Evolutionary conservation across 2,113 vertebrate genomes (phyloP), one percentile per base, ranked within the genome.

Genomic region (Pardalotus punctatus): DNA sequence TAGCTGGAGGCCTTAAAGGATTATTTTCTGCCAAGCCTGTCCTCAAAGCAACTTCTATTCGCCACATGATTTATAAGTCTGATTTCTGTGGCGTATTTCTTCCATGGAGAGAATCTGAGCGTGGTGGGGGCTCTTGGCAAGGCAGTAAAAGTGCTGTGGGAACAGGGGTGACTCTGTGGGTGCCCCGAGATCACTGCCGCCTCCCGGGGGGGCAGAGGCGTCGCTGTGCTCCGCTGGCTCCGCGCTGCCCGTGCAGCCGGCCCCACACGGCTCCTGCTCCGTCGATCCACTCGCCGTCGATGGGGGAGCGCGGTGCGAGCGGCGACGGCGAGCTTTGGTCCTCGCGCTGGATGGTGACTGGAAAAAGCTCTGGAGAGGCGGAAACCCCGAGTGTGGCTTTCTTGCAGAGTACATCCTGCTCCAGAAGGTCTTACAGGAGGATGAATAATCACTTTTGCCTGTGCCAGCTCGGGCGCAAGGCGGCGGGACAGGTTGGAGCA

Each of bases 161-260:
- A 16, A 36, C 7, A 19, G 3, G 23, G 40, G 31, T 42, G 70
- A 20, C 42, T 33, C 27, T 31, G 60, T 24, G 38, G 6, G 14
- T 67, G 12, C 48, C 33, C 51, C 60, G 42, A 31, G 23, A 31
- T 48, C 12, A 0, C 42, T 73, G 73, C 36, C 72, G 40, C 18
- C 17, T 67, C 62, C 25, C 8, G 0, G 3, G 9, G n/a, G 15
- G 12, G 13, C 1, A 6, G 54, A 38, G 50, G 19, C 53, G 58
- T 50, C 27, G 33, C 43, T 2, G 6, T 7, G 35, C 1, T 1
- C 48, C 1, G 2, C 56, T 31, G 71, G 24, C 5, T 0, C 1
- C 4, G 67, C 3, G 2, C 27, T 18, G 62, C 7, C 58, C 43
- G 5, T 1, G 74, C 54, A 27, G 24, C 31, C 29, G 36, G 36